Conservation (phyloP, 1,140 invertebrate genomes). For the Aradophagus sp. region DNA sequence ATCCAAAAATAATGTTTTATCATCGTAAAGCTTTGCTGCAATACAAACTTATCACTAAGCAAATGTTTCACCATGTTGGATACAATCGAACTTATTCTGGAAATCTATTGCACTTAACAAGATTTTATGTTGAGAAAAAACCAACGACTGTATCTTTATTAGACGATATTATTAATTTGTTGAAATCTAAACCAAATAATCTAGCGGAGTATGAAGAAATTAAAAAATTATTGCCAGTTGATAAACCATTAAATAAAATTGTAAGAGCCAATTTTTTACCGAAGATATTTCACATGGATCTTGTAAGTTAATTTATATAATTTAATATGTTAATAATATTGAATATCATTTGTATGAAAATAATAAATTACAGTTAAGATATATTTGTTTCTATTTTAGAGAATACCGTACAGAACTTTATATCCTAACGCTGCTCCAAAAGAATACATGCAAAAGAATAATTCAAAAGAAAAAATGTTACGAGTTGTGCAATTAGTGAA, state of each 20-base stretch:
- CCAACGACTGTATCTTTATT: constrained; percentile 76
- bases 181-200: constrained; percentile 76
- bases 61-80: constrained; percentile 74
- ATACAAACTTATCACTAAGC: constrained; percentile 80
- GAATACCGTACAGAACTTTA: constrained; percentile 76
- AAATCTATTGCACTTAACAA: constrained; percentile 77
- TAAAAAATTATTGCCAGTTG: constrained; percentile 68
- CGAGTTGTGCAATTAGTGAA: constrained; percentile 75
- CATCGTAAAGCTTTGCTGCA: constrained; percentile 78
- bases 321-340: too few species aligned
- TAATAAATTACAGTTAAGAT: too few species aligned
- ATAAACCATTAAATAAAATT: constrained; percentile 74
- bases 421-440: constrained; percentile 76
- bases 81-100: constrained; percentile 69
- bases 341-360: too few species aligned
- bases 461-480: constrained; percentile 75
- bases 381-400: constrained; percentile 63
- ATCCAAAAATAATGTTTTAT: constrained; percentile 82
- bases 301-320: constrained; percentile 36
- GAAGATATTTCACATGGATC: constrained; percentile 51
- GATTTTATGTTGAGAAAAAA: constrained; percentile 78
- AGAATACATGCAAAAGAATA: constrained; percentile 76
- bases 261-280: constrained; percentile 59
- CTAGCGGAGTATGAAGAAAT: constrained; percentile 76
- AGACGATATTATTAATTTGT: constrained; percentile 76